Base-by-base conservation (phyloP, 2,113 vertebrate genomes). In the Axis porcinus region DNA sequence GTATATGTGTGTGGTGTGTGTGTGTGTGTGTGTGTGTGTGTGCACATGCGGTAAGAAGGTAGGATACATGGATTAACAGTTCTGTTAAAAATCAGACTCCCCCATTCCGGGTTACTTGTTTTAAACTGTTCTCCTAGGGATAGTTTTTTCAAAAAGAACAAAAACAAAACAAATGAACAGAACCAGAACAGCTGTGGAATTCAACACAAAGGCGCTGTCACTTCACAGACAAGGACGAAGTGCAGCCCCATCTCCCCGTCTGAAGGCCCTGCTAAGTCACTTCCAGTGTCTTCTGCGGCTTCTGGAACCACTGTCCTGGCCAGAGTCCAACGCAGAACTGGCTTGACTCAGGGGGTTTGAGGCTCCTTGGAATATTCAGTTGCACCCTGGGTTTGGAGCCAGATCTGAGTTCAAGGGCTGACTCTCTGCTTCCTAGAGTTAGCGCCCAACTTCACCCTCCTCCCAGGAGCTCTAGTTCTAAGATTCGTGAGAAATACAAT, bases 121-220 rank as follows among this genome's bases (percentile, higher is more conserved):
- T 93, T 57, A 93, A 92, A 52, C 30, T 85, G 58, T 88, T 93
- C 58, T 79, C 30, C 36, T 36, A 85, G 78, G 79, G 40, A 76
- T 7, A 5, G 21, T 67, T 19, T 67, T 87, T 81, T n/a, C 45
- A 64, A 25, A 52, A n/a, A 54, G 43, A 19, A 16, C 19, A 21
- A 27, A 94, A n/a, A 23, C 21, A 62, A 76, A 87, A 91, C 43
- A 15, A 36, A 2, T 1, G 36, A 62, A 43, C 19, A 94, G n/a
- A 16, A 36, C 17, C 28, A 30, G 92, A 36, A 27, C 25, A 25
- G 50, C 25, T 43, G 27, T 4, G 36, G 33, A 83, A 50, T 50
- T 70, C 52, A 28, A 33, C 54, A 54, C 7, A 7, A 17, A n/a
- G 16, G 60, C 4, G 14, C 58, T 12, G 9, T 30, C 17, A 28